phyloP scores from a whole-genome alignment of 2,113 vertebrate genomes.

The Phrynosoma blainvillii region DNA sequence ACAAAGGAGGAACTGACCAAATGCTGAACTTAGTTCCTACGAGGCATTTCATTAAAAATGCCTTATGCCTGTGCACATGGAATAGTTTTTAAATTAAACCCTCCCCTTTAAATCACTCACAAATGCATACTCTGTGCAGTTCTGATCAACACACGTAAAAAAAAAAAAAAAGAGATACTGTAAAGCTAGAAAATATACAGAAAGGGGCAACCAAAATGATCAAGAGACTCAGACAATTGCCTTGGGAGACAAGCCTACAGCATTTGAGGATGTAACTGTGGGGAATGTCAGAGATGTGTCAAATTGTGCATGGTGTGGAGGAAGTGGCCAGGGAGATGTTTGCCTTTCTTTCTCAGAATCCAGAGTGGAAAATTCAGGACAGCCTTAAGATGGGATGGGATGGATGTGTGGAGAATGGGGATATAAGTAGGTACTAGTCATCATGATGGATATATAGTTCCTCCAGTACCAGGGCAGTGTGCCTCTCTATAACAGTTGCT shows the following conservation, averaged over 20 bases:
- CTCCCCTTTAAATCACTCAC: neutral
- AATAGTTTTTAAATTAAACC: neutral
- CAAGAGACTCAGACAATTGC: too few relatives aligned
- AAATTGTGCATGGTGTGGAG: too few relatives aligned
- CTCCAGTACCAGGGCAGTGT: neutral
- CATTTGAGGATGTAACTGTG: neutral
- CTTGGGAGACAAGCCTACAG: neutral
- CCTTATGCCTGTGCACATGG: neutral
- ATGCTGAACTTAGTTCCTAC: conserved; percentile 26
- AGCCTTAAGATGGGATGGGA: neutral
- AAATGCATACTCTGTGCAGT: neutral
- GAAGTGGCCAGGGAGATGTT: too few relatives aligned
- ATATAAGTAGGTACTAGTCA: too few relatives aligned
- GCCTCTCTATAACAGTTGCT: neutral
- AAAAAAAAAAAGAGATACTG: neutral
- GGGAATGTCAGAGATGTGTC: neutral
- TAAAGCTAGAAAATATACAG: neutral
- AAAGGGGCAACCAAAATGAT: neutral
- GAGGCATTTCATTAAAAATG: neutral
- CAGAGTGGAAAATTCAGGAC: neutral
- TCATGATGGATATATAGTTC: neutral
- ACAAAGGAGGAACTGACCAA: conserved; percentile 25
- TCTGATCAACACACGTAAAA: neutral
- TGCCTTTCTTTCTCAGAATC: too few relatives aligned
- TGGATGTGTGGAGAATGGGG: neutral